Base-by-base conservation (phyloP, 2,797 vertebrate species). In the Mallotus villosus region DNA sequence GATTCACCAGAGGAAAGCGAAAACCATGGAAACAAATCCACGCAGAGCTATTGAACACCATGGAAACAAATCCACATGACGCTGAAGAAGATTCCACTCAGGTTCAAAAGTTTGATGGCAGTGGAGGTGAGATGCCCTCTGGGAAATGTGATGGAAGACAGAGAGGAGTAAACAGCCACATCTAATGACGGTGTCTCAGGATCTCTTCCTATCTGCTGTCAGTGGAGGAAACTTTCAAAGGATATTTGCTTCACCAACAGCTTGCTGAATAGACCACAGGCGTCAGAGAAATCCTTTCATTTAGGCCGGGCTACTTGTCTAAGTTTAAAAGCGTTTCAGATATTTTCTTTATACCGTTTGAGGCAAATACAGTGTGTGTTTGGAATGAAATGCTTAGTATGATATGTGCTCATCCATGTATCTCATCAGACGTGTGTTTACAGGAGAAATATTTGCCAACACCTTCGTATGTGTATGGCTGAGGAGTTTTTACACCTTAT, bases 21-120 rank as follows among this genome's bases (percentile, higher is more conserved):
- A 88, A 88, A 82, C 85, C 85, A 87, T 84, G 82, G 84, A 90
- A 90, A 90, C 84, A 84, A 74, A 87, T 76, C 86, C 86, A 78
- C 82, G 76, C 68, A 82, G 84, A 83, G 78, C 75, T 65, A 84
- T 74, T 51, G 78, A 90, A 82, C 75, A 1, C 77, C 71, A 79
- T 79, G 85, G 82, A 89, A 88, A 87, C 86, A 86, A 87, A 88
- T 84, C 86, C 72, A 78, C 79, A 77, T 67, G 80, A 84, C 63
- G 24, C 79, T 84, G 75, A 16, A 4, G 27, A 55, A 65, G 73
- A 75, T 75, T 77, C 73, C 70, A 75, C 74, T 57, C 12, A 8
- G 68, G 72, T 78, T 84, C 57, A 72, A 72, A 82, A 65, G 77
- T 83, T 83, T 81, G 68, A 62, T 82, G 70, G 72, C 69, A 74